These are phyloP conservation scores for Myiotriccus ornatus DNA, from an alignment of 2,797 vertebrate species.

Conservation along the genomic window DNA sequence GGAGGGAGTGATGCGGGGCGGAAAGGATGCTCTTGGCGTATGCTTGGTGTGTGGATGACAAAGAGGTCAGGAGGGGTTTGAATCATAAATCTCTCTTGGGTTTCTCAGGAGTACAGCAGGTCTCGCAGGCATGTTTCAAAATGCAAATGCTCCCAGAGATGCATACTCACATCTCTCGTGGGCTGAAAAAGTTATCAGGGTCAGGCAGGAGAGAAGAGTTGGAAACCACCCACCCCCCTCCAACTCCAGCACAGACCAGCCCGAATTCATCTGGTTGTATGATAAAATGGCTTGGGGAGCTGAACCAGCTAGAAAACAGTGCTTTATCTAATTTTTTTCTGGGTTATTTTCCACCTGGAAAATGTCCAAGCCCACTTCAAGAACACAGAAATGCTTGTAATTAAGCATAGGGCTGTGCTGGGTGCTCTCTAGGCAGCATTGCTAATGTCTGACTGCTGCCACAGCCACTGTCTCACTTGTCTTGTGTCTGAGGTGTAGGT, in stretches of 20 bases:
- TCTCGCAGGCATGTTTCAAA: background rate
- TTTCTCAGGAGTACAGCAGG: background rate
- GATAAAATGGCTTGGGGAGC: background rate
- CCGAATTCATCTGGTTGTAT: background rate
- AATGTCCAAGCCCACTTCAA: background rate
- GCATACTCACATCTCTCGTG: accelerated
- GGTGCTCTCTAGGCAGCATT: background rate
- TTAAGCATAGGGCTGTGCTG: background rate
- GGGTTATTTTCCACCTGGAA: background rate
- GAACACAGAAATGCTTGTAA: background rate
- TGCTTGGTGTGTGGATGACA: background rate
- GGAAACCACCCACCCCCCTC: background rate
- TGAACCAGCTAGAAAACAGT: background rate
- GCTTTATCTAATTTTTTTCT: background rate
- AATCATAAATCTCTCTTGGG: background rate
- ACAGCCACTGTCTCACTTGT: background rate
- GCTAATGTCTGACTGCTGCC: background rate
- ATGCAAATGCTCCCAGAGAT: background rate
- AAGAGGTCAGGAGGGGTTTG: background rate
- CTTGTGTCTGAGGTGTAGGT: background rate
- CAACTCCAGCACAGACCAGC: background rate
- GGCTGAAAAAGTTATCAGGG: background rate
- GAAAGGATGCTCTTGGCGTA: background rate
- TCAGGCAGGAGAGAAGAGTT: background rate
- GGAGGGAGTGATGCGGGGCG: background rate